Base-by-base conservation (phyloP, 2,888 invertebrate genomes). In the Cantharis flavilabris region DNA sequence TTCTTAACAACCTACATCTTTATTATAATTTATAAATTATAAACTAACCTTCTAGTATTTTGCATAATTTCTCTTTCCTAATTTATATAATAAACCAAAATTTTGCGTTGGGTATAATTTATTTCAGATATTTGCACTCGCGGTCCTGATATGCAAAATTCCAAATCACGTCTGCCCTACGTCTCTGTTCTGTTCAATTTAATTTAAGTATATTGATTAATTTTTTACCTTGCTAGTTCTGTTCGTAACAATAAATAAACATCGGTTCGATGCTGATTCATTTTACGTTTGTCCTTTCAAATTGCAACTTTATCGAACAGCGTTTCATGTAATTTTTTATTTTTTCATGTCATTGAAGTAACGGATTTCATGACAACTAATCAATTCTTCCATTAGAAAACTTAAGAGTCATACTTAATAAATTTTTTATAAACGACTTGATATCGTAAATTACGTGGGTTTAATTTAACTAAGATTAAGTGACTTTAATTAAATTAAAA, bases 311-410 rank as follows among this genome's bases (percentile, higher is more conserved):
- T 64, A 64, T 23, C n/a, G 26, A 13, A 67, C 65, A 67, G 65
- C 16, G 23, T 67, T 67, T 67, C 65, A 67, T 67, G 65, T 67
- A 64, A 64, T 64, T 64, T 64, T 64, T 64, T 26, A 67, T 16
- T 23, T 67, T 67, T 67, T 67, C 65, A 23, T 67, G 65, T 67
- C 65, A 67, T 67, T 26, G 65, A 67, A 67, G n/a, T 67, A 67
- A 67, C 65, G 65, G 65, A 13, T 67, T 67, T 67, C 23, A 67
- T 67, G 65, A 67, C 65, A 67, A 67, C 65, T 67, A 67, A 67
- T 67, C 65, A 67, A 67, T 67, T 67, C 65, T 67, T 67, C 65
- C 26, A 67, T 67, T 67, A 67, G 65, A 67, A 67, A 67, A 23
- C 65, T 67, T 67, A 67, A 67, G n/a, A 67, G 65, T 67, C 65